Evolutionary conservation across 2,797 vertebrate species (phyloP), one percentile per base, ranked within the genome.

Genomic region (Limosa lapponica): DNA sequence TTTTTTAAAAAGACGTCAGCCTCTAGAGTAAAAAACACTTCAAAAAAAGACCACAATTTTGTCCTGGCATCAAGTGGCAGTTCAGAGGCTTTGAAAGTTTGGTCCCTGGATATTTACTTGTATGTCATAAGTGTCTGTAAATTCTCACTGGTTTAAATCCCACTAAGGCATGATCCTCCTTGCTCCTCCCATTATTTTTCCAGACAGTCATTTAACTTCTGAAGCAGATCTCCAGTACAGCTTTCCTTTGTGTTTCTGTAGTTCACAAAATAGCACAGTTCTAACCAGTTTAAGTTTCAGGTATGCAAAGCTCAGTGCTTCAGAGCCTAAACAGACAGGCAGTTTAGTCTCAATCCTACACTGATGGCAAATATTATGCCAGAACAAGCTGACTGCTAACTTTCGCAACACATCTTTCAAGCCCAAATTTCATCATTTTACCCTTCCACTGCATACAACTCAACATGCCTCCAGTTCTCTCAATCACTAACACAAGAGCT

Each of bases 401-500:
- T 93, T 91, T 72, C 2, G 8, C 92, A 94, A 95, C 0, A 4
- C 16, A 44, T 37, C 81, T 85, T 85, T 88, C 85, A 83, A 83
- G 69, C 22, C 69, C n/a, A n/a, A 88, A 3, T 94, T 94, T 95
- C 83, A 64, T 52, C 70, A 94, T 66, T 93, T 83, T 41, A 87
- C 72, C 75, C 71, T 36, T 78, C 39, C 44, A 39, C 85, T 48
- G 39, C 65, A 83, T n/a, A 61, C 32, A 87, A 39, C 67, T 54
- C 87, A 43, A 87, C 88, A 92, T 34, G 52, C 57, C 84, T 61
- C n/a, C 84, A 72, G 71, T 90, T 80, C 54, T 37, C 67, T 37
- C 67, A 39, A 6, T 58, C 65, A 57, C 71, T 17, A 55, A 61
- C 55, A 91, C 0, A 15, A 52, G 34, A 71, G 28, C 22, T 70